A percentile compares a stretch with the other conserved stretches of the same genome.
These are phyloP conservation scores for Solea senegalensis DNA, from an alignment of 2,113 vertebrate species.

Conservation along the genomic window DNA sequence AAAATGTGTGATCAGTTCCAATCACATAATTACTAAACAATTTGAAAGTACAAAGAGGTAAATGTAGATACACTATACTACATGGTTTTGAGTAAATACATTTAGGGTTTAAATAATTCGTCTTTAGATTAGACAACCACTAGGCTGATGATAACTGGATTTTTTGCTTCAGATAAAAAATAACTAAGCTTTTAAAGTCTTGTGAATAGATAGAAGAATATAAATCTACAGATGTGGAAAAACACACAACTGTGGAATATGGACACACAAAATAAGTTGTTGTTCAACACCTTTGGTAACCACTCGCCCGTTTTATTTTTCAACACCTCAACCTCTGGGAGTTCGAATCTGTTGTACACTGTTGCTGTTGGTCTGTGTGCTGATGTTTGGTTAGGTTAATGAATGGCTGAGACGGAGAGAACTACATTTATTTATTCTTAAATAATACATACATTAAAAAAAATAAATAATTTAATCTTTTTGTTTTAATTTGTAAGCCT, in stretches of 20 bases:
- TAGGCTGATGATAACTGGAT: no score
- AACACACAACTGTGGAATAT: neutral
- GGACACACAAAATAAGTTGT: conserved; percentile 41
- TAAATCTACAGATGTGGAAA: neutral
- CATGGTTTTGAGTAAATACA: no score
- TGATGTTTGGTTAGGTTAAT: neutral
- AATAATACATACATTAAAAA: no score
- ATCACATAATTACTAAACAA: neutral
- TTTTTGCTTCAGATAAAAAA: no score
- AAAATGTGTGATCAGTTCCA: no score
- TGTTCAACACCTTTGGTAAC: conserved; percentile 76
- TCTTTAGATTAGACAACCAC: neutral
- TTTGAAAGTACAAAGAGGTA: neutral
- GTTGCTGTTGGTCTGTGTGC: neutral
- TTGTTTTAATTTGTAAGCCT: no score
- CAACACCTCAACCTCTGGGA: conserved; percentile 53
- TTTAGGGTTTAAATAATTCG: neutral
- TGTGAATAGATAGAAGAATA: neutral
- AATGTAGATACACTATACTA: neutral
- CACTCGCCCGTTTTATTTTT: conserved; percentile 66
- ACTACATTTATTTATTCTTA: no score
- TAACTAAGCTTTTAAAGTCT: neutral
- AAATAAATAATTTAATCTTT: no score
- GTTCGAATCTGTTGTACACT: neutral
- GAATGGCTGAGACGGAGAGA: no score